Evolutionary conservation across 2,888 invertebrate species (phyloP), one percentile per base, ranked within the genome.

Genomic region (Dimorphilus gyrociliatus): DNA sequence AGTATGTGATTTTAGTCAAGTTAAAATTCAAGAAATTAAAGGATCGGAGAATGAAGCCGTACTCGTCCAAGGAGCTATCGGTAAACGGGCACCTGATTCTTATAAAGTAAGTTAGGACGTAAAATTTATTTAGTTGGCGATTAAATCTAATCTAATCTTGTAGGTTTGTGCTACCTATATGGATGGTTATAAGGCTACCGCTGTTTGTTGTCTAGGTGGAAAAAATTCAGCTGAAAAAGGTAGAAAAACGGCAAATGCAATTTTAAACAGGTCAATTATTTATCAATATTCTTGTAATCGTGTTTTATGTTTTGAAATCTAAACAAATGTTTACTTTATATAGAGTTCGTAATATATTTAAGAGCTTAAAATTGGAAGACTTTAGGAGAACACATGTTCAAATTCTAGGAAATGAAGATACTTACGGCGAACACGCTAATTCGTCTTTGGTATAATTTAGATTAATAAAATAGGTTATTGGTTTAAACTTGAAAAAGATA

Each of bases 161-260:
- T 33, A 63, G 63, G 61, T 63, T 10, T 53, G 60, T 46, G 60
- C 64, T 7, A 67, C 67, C 6, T 64, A 63, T 46, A 49, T 55
- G 30, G 62, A 63, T 42, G 67, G 67, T 15, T 67, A 52, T 47
- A 53, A 65, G 30, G 50, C 60, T 14, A 64, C 62, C 3, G 60
- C 58, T 16, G 66, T 64, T 7, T 55, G 55, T 37, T 47, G 52
- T 21, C 51, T 67, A 16, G 57, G 60, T 25, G 67, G 67, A 1
- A 60, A 63, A 4, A 48, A 48, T 19, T 52, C 62, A 7, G 51
- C 49, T 19, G 56, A 55, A 18, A 68, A 68, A 40, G 66, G 55
- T 14, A 46, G 48, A 27, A 58, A 53, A 36, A 64, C 65, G 6
- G 64, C 62, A 12, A 52, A 65, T 19, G 63, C 65, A 17, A 61